Conservation (phyloP, 2,888 invertebrate genomes). For the Drosophila mimica region DNA sequence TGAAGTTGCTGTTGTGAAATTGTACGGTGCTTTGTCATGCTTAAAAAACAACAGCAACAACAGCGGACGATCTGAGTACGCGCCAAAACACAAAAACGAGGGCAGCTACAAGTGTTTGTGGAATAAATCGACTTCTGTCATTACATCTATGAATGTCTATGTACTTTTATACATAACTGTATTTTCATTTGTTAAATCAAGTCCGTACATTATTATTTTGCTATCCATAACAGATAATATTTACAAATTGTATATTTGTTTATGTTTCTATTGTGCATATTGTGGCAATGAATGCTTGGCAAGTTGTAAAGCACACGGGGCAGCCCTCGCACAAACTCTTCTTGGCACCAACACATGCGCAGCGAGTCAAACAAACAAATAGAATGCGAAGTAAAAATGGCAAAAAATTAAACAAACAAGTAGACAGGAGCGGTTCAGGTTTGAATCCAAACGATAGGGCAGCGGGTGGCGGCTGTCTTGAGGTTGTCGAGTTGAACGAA, state of each 20-base stretch:
- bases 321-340: slow-evolving; percentile 59
- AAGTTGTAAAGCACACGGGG: background rate
- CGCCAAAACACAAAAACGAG: slow-evolving; percentile 73
- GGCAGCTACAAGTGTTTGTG: slow-evolving; percentile 16
- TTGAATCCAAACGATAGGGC: slow-evolving; percentile 36
- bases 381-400: slow-evolving; percentile 83
- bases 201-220: background rate
- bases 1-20: slow-evolving; percentile 82
- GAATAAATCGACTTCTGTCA: background rate
- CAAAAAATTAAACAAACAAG: slow-evolving; percentile 84
- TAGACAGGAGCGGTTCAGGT: slow-evolving; percentile 81
- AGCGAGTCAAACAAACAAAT: slow-evolving; percentile 83
- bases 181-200: background rate
- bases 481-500: slow-evolving; percentile 69
- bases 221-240: background rate
- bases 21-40: slow-evolving; percentile 78
- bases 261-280: background rate
- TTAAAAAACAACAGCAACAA: slow-evolving; percentile 67
- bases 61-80: slow-evolving; percentile 58
- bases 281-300: background rate
- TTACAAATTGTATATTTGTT: background rate
- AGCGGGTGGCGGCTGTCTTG: slow-evolving; percentile 32
- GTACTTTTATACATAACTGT: background rate
- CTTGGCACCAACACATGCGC: slow-evolving; percentile 72
- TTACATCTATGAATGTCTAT: background rate